Evolutionary conservation across 2,888 invertebrate species (phyloP).

Genomic region (Meghimatium bilineatum): DNA sequence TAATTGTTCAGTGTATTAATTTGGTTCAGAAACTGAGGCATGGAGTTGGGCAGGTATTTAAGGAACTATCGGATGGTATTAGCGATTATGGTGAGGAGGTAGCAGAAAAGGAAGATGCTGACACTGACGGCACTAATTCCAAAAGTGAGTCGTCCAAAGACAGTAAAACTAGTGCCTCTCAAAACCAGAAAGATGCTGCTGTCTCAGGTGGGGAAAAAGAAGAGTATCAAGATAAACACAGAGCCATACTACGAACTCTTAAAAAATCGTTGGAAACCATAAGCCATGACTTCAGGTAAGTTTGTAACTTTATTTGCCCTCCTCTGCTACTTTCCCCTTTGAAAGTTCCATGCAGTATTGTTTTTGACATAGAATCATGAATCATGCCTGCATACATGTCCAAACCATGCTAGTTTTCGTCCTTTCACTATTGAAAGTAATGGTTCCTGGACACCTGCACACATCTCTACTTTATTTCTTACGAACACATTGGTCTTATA

Average conservation of each 20-base stretch:
- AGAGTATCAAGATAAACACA: slow-evolving; percentile 83
- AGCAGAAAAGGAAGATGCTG: slow-evolving; percentile 18
- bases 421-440: too few species aligned
- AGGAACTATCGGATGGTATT: slow-evolving; percentile 67
- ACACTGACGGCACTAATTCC: slow-evolving; percentile 78
- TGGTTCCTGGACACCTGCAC: too few species aligned
- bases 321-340: too few species aligned
- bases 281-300: slow-evolving; percentile 86
- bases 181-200: slow-evolving; percentile 79
- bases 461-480: too few species aligned
- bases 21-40: slow-evolving; percentile 69
- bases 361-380: too few species aligned
- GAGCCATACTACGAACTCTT: slow-evolving; percentile 83
- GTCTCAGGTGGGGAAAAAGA: slow-evolving; percentile 79
- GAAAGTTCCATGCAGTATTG: too few species aligned
- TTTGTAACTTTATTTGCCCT: too few species aligned
- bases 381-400: too few species aligned
- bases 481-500: too few species aligned
- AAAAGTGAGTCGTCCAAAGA: slow-evolving; percentile 83
- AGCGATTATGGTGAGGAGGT: slow-evolving; percentile 40
- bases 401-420: too few species aligned
- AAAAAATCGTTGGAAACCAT: slow-evolving; percentile 89
- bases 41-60: slow-evolving; percentile 70
- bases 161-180: slow-evolving; percentile 81
- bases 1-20: slow-evolving; percentile 65